Evolutionary conservation across 2,113 vertebrate genomes (phyloP).

Genomic region (Phaethon lepturus): DNA sequence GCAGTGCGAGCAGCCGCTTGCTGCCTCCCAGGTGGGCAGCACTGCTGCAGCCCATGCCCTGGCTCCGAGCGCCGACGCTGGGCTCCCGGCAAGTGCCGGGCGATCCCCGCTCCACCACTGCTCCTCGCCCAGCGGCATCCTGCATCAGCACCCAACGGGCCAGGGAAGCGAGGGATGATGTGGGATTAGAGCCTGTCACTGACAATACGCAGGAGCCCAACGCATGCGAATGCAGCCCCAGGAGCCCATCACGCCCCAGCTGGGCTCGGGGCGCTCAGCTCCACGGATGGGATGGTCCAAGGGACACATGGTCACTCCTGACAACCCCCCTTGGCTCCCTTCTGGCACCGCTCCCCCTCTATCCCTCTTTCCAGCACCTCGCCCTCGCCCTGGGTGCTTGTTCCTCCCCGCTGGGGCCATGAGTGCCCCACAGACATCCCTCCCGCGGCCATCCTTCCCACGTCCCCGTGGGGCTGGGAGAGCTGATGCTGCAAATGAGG

Average conservation of each 20-base stretch:
- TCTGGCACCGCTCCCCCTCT: not conserved
- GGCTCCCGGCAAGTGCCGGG: accelerated
- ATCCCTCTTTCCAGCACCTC: not conserved
- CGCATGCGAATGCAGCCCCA: accelerated
- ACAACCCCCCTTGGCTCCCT: not conserved
- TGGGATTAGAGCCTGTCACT: not conserved
- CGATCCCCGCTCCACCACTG: accelerated
- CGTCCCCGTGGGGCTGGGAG: not conserved
- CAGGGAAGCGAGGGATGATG: not conserved
- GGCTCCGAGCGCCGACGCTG: accelerated
- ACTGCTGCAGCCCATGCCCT: not conserved
- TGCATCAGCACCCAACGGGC: not conserved
- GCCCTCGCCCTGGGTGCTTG: accelerated
- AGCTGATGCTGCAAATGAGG: not conserved
- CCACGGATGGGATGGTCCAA: not conserved
- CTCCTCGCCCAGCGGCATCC: not conserved
- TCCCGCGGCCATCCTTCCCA: not conserved
- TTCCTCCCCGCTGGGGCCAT: accelerated
- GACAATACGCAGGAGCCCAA: accelerated
- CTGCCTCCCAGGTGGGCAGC: not conserved
- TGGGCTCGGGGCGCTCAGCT: not conserved
- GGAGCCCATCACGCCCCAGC: accelerated
- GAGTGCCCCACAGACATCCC: not conserved
- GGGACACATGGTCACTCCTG: not conserved
- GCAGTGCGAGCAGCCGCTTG: accelerated